Percentiles rank a stretch among this genome's conserved stretches.
phyloP scores from a whole-genome alignment of 2,888 invertebrate species.

The Amorpha juglandis region DNA sequence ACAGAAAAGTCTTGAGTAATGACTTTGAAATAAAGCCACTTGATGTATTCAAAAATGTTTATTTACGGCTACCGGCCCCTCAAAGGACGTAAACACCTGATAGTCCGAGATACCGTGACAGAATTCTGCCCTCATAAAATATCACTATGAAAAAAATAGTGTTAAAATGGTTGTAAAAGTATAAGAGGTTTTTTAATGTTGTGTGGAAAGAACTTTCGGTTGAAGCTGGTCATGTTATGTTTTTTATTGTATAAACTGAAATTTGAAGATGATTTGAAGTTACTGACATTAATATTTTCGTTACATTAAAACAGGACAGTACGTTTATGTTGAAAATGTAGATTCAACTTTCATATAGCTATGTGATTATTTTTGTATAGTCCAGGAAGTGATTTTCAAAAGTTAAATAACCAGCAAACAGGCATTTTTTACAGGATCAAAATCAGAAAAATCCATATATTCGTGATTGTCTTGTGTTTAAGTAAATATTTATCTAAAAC shows the following conservation, averaged over 20 bases:
- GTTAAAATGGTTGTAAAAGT: background rate
- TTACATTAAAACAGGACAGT: too few relatives aligned
- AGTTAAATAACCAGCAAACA: too few relatives aligned
- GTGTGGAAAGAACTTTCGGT: background rate
- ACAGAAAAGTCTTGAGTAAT: background rate
- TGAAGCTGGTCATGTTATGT: background rate
- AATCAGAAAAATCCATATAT: too few relatives aligned
- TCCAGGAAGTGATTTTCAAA: too few relatives aligned
- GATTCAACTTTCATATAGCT: too few relatives aligned
- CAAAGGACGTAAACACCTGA: conserved; percentile 41
- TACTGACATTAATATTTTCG: background rate
- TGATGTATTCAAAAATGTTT: conserved; percentile 19
- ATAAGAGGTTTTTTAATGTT: background rate
- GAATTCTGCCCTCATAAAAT: background rate
- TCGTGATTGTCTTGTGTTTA: too few relatives aligned
- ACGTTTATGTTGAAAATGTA: too few relatives aligned
- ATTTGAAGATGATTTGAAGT: background rate
- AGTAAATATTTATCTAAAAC: too few relatives aligned
- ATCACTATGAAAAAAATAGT: background rate
- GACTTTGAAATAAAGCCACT: conserved; percentile 10
- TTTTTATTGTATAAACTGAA: background rate
- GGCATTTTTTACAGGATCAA: too few relatives aligned
- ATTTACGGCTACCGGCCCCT: conserved; percentile 32
- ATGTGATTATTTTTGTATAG: too few relatives aligned
- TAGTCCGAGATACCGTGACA: background rate